phyloP scores from a whole-genome alignment of 2,888 invertebrate species.

The Agrotis ipsilon region DNA sequence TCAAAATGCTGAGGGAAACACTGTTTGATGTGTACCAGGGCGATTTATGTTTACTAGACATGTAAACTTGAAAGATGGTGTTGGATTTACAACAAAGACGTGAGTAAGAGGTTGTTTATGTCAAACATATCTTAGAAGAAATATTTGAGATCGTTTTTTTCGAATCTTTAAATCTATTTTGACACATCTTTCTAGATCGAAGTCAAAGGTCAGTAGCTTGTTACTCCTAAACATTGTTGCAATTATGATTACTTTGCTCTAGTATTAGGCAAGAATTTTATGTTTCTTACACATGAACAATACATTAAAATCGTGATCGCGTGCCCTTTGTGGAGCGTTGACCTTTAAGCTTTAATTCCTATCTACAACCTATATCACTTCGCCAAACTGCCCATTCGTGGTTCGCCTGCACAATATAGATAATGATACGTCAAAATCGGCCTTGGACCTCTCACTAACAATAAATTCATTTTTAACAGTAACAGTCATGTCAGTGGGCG shows the following conservation, averaged over 20 bases:
- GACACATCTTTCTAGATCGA: slow-evolving; percentile 18
- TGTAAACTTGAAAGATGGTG: slow-evolving; percentile 36
- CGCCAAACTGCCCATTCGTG: slow-evolving; percentile 78
- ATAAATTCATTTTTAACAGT: slow-evolving; percentile 79
- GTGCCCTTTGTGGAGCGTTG: slow-evolving; percentile 77
- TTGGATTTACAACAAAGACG: slow-evolving; percentile 26
- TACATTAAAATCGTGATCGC: slow-evolving; percentile 75
- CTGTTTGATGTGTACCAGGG: slow-evolving; percentile 33
- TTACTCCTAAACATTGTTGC: slow-evolving; percentile 34
- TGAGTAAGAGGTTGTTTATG: not conserved
- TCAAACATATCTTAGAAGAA: slow-evolving; percentile 4
- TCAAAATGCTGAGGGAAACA: slow-evolving; percentile 43
- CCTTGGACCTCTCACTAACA: slow-evolving; percentile 85
- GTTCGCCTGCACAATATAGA: slow-evolving; percentile 74
- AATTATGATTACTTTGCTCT: slow-evolving; percentile 48
- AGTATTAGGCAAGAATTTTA: slow-evolving; percentile 55
- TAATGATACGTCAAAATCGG: slow-evolving; percentile 75
- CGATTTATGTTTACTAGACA: slow-evolving; percentile 48
- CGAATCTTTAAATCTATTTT: slow-evolving; percentile 20
- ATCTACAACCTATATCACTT: slow-evolving; percentile 79
- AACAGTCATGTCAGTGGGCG: slow-evolving; percentile 69
- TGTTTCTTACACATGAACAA: slow-evolving; percentile 68
- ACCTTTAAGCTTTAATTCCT: slow-evolving; percentile 78
- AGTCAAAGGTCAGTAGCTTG: slow-evolving; percentile 43
- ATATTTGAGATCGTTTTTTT: slow-evolving; percentile 10